These are phyloP conservation scores for Turnix velox DNA, from an alignment of 2,113 vertebrate species.

Conservation along the genomic window DNA sequence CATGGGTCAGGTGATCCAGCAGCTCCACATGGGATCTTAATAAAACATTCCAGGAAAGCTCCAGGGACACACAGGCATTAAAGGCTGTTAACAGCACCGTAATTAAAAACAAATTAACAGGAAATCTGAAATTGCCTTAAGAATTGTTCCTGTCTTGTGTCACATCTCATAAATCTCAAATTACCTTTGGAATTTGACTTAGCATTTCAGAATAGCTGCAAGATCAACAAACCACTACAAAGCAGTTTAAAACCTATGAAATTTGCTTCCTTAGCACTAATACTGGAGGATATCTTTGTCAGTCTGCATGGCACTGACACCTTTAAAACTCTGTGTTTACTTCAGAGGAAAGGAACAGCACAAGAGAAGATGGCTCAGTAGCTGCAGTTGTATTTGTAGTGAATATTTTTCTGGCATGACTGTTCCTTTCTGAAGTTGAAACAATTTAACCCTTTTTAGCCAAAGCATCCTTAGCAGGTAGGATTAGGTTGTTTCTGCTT, in stretches of 20 bases:
- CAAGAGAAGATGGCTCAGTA: not conserved
- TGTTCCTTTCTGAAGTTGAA: not conserved
- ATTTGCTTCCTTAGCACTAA: not conserved
- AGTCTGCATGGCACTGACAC: not conserved
- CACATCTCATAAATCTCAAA: conserved; percentile 33
- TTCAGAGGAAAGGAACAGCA: not conserved
- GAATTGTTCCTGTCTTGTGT: conserved; percentile 17
- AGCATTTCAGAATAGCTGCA: not conserved
- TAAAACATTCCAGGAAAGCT: conserved; percentile 15
- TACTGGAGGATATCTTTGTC: not conserved
- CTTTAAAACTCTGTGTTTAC: not conserved
- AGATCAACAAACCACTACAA: not conserved
- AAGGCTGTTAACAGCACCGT: not conserved
- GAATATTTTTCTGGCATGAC: not conserved
- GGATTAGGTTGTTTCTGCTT: not conserved
- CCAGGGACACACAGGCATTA: not conserved
- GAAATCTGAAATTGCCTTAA: conserved; percentile 23
- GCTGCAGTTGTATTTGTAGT: not conserved
- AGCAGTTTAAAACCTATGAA: not conserved
- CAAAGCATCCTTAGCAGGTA: not conserved
- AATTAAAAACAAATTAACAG: conserved; percentile 51
- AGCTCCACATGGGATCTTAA: not conserved
- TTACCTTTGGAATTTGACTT: conserved; percentile 23
- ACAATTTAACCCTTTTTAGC: not conserved
- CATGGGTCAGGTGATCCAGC: not conserved